phyloP scores from a whole-genome alignment of 2,888 invertebrate species.

The Caenorhabditis angaria region DNA sequence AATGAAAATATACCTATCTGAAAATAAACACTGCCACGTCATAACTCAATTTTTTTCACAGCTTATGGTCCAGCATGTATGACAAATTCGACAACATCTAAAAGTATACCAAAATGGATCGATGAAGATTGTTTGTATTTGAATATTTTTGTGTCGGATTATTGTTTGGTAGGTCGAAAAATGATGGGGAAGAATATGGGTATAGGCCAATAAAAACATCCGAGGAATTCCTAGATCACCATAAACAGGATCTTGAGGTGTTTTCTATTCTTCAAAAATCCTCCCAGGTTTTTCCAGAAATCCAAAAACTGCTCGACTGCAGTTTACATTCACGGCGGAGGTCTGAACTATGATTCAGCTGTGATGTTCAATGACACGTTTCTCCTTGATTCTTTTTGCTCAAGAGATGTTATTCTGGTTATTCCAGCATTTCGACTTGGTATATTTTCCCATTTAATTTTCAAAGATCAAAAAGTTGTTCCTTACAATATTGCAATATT shows the following conservation, averaged over 20 bases:
- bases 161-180: slow-evolving; percentile 10
- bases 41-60: too few species aligned
- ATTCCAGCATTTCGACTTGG: slow-evolving; percentile 60
- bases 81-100: slow-evolving; percentile 56
- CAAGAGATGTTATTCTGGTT: too few species aligned
- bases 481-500: slow-evolving; percentile 57
- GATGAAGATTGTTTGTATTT: slow-evolving; percentile 22
- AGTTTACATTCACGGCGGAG: slow-evolving; percentile 66
- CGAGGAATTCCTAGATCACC: too few species aligned
- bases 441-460: slow-evolving; percentile 44
- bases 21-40: too few species aligned
- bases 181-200: too few species aligned
- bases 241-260: too few species aligned
- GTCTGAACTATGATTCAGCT: slow-evolving; percentile 61
- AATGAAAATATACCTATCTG: neutral
- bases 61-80: slow-evolving; percentile 60
- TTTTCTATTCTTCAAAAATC: too few species aligned
- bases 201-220: too few species aligned
- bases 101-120: slow-evolving; percentile 56
- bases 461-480: slow-evolving; percentile 45
- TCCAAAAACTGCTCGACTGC: slow-evolving; percentile 55
- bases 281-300: neutral
- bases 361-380: slow-evolving; percentile 65
- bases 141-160: slow-evolving; percentile 9
- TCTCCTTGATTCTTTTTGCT: slow-evolving; percentile 22